Evolutionary conservation across 2,113 vertebrate species (phyloP).

Genomic region (Ochotona curzoniae): DNA sequence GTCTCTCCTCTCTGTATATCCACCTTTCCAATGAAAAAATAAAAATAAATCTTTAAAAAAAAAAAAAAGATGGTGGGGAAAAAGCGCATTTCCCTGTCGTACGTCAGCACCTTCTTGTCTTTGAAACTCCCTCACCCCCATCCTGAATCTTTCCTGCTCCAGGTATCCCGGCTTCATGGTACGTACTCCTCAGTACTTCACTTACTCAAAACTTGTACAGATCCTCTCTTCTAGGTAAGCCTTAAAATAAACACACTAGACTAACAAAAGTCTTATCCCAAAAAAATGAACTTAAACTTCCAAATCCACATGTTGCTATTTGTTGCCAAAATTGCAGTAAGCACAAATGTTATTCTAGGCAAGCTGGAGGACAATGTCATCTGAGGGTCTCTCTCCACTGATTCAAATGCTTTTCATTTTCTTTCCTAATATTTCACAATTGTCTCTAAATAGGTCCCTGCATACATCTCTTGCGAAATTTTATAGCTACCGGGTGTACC

Average conservation of each 20-base stretch:
- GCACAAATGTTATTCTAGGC: not conserved
- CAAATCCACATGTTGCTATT: not conserved
- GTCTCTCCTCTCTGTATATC: no score
- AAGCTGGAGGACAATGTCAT: not conserved
- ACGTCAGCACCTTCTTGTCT: not conserved
- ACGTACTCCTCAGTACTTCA: not conserved
- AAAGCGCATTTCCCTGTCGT: not conserved
- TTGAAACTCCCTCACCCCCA: not conserved
- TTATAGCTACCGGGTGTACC: not conserved
- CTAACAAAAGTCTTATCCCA: not conserved
- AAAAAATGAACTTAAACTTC: conserved; percentile 1
- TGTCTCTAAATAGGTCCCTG: not conserved
- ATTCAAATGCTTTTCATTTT: conserved; percentile 1
- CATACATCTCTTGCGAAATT: not conserved
- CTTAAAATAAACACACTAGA: not conserved
- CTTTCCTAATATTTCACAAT: not conserved
- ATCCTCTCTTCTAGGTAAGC: not conserved
- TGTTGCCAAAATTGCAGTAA: not conserved
- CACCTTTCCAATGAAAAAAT: no score
- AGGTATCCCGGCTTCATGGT: not conserved
- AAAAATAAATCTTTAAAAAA: no score
- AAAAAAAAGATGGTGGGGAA: no score
- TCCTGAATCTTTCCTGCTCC: not conserved
- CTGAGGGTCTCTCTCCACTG: not conserved
- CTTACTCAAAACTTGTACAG: not conserved